Percentiles rank a stretch among this genome's conserved stretches.
Evolutionary conservation across 2,797 vertebrate species (phyloP).

Genomic region (Bradypodion pumilum): DNA sequence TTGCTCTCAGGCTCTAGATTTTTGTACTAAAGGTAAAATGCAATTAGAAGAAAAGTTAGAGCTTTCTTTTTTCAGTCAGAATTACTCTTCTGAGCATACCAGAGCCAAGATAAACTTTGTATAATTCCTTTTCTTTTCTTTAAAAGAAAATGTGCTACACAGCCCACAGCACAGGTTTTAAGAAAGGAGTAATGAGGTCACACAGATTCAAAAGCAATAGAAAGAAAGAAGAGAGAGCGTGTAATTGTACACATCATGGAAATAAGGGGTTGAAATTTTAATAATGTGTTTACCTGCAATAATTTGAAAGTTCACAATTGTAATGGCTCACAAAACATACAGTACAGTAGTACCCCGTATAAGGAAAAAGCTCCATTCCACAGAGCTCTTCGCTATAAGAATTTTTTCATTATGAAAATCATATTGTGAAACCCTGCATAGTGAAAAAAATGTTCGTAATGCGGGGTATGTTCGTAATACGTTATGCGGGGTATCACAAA

Average conservation of each 20-base stretch:
- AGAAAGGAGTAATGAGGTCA: slow-evolving; percentile 28
- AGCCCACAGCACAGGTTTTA: slow-evolving; percentile 7
- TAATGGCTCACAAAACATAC: background rate
- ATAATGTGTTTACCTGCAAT: background rate
- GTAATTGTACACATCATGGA: slow-evolving; percentile 44
- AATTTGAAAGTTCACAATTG: slow-evolving; percentile 23
- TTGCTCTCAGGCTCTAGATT: background rate
- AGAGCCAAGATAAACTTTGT: slow-evolving; percentile 11
- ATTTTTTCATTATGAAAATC: too few relatives aligned
- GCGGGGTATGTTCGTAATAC: too few relatives aligned
- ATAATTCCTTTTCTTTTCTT: slow-evolving; percentile 40
- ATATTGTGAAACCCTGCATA: too few relatives aligned
- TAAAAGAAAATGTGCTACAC: background rate
- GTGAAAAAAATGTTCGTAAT: too few relatives aligned
- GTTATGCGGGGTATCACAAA: too few relatives aligned
- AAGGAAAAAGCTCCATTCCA: too few relatives aligned
- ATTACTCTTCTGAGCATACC: background rate
- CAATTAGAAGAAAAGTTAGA: slow-evolving; percentile 30
- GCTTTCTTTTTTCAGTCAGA: background rate
- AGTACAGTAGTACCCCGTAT: too few relatives aligned
- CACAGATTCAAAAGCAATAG: slow-evolving; percentile 51
- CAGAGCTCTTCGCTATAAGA: too few relatives aligned
- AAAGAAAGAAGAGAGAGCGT: slow-evolving; percentile 45
- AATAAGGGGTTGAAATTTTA: slow-evolving; percentile 15
- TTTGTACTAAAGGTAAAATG: slow-evolving; percentile 16